Base-by-base conservation (phyloP, 2,797 vertebrate genomes). In the Phataginus tricuspis region DNA sequence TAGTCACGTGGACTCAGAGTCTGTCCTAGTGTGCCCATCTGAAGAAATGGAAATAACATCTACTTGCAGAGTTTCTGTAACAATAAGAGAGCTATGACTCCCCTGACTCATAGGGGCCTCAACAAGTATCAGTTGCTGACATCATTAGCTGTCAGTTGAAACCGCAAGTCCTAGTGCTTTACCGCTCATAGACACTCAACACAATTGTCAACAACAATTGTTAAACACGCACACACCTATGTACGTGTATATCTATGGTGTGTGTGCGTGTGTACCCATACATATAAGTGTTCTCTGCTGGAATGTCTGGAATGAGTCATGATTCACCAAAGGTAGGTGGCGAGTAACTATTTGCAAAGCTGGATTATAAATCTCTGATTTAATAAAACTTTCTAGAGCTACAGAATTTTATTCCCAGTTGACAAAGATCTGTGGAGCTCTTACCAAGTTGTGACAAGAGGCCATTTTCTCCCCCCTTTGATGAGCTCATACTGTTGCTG, bases 321-420 rank as follows among this genome's bases (percentile, higher is more conserved):
- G 25, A 90, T 88, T 95, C 53, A 75, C 57, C 55, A 80, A 64
- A 94, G 13, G 27, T 82, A 85, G 29, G 16, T 94, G 79, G 55
- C 0, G 0, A 96, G 45, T 90, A 85, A 68, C 21, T 96, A 77
- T 97, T 95, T 97, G 37, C 69, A 97, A 96, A 95, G 77, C 45
- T 96, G 25, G 21, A 66, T 95, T 95, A 86, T 93, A 94, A 95
- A 95, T 96, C 66, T 89, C 79, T 84, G 53, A 94, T 94, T 96
- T 95, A 96, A 90, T 93, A 94, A 96, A 93, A 45, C 31, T 92
- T 95, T 95, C 61, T 61, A 94, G 57, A 90, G 27, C 23, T 79
- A 39, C 45, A 66, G n/a, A 89, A 45, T 87, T 96, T 91, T 92
- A 88, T 90, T 94, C 78, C 45, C n/a, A 91, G 82, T 86, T 91